Percentiles rank a stretch among this genome's conserved stretches.
phyloP scores from a whole-genome alignment of 1,140 invertebrate genomes.

The Aphelinus certus region DNA sequence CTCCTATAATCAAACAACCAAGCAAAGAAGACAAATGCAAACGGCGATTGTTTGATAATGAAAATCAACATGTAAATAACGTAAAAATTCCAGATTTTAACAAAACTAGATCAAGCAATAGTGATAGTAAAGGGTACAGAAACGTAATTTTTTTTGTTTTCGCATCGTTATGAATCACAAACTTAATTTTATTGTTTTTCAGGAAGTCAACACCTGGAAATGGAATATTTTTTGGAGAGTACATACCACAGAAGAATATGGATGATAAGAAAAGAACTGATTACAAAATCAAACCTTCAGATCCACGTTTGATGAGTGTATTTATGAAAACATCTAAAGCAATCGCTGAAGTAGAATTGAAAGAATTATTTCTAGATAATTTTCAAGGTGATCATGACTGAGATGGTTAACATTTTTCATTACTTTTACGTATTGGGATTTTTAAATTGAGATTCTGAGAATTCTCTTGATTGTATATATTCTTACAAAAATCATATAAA shows the following conservation, averaged over 20 bases:
- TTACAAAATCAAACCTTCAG: constrained; percentile 16
- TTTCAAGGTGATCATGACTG: constrained; percentile 6
- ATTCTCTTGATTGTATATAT: background rate
- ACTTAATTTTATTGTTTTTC: constrained; percentile 18
- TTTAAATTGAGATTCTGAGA: background rate
- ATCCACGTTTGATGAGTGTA: constrained; percentile 20
- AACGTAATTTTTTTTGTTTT: background rate
- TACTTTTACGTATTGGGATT: background rate
- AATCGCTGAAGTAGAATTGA: constrained; percentile 28
- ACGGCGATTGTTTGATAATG: constrained; percentile 34
- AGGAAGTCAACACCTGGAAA: constrained; percentile 36
- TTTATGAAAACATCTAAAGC: constrained; percentile 34
- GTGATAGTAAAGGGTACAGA: constrained; percentile 8
- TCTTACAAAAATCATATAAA: no score
- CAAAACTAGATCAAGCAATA: constrained; percentile 2
- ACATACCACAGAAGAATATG: constrained; percentile 10
- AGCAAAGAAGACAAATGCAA: constrained; percentile 36
- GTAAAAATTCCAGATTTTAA: background rate
- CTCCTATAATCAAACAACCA: background rate
- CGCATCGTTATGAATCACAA: background rate
- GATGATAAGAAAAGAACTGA: constrained; percentile 4
- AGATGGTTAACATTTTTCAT: background rate
- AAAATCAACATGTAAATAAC: constrained; percentile 20
- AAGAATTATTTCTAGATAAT: constrained; percentile 16
- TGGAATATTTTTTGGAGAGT: constrained; percentile 35